Conservation (phyloP, 2,797 vertebrate genomes). For the Fratercula arctica region DNA sequence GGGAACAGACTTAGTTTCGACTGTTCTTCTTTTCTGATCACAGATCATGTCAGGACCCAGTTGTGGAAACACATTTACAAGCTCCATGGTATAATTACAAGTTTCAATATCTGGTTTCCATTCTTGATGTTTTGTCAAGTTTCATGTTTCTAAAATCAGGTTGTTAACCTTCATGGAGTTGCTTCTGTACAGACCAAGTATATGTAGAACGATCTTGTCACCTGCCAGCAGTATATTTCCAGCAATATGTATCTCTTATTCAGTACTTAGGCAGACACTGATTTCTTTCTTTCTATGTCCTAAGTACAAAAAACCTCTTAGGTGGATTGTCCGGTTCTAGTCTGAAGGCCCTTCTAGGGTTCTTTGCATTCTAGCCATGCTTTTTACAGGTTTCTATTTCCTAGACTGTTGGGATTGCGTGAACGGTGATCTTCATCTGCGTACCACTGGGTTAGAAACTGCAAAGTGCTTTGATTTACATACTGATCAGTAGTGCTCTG, state of each 20-base stretch:
- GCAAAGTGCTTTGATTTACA: neutral
- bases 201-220: neutral
- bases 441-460: neutral
- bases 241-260: neutral
- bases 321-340: neutral
- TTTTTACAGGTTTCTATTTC: constrained; percentile 1
- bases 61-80: neutral
- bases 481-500: neutral
- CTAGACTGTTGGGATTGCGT: neutral
- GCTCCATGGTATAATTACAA: neutral
- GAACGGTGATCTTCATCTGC: neutral
- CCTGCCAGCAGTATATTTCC: neutral
- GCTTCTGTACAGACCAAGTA: neutral
- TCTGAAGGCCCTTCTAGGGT: neutral
- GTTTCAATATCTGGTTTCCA: neutral
- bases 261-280: neutral
- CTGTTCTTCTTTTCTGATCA: neutral
- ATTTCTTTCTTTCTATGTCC: neutral
- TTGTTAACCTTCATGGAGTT: neutral
- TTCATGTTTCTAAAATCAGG: neutral
- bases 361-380: neutral
- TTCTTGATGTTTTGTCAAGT: neutral
- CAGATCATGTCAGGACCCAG: neutral
- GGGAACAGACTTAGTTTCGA: neutral
- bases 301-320: neutral